Percentiles rank a stretch among this genome's conserved stretches.
These are phyloP conservation scores for Gambusia yucatana DNA, from an alignment of 2,797 vertebrate genomes.

Conservation along the genomic window DNA sequence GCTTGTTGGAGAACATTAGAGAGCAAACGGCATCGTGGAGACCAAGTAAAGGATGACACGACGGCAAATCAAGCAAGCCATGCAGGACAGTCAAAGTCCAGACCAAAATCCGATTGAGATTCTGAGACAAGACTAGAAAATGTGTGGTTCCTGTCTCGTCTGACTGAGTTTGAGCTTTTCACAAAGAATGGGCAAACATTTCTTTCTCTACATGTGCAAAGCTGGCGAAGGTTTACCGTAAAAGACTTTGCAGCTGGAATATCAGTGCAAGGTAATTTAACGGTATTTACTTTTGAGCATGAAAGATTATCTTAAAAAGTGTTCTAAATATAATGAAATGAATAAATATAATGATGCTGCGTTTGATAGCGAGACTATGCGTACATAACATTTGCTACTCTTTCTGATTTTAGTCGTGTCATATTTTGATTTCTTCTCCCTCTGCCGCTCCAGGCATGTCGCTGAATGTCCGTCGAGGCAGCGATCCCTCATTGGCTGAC, in stretches of 20 bases:
- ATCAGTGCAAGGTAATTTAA: neutral
- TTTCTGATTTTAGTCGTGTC: conserved; percentile 18
- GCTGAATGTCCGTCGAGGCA: conserved; percentile 94
- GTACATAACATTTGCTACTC: neutral
- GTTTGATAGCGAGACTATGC: neutral
- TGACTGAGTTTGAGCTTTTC: neutral
- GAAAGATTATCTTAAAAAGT: neutral
- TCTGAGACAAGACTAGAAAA: neutral
- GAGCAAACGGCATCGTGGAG: neutral
- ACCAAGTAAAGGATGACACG: neutral
- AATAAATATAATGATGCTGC: neutral
- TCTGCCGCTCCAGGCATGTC: conserved; percentile 87
- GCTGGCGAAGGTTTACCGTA: neutral
- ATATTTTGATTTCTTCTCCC: neutral
- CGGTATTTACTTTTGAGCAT: neutral
- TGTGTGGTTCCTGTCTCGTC: neutral
- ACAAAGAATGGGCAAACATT: neutral
- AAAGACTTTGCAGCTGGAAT: neutral
- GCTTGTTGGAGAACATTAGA: neutral
- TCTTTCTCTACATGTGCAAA: neutral
- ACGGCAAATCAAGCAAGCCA: neutral
- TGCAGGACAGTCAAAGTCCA: neutral
- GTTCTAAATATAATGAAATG: neutral
- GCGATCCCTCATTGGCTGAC: conserved; percentile 90
- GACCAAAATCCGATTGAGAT: too few species aligned